Evolutionary conservation across 2,888 invertebrate species (phyloP), one percentile per base, ranked within the genome.

Genomic region (Encarsia formosa): DNA sequence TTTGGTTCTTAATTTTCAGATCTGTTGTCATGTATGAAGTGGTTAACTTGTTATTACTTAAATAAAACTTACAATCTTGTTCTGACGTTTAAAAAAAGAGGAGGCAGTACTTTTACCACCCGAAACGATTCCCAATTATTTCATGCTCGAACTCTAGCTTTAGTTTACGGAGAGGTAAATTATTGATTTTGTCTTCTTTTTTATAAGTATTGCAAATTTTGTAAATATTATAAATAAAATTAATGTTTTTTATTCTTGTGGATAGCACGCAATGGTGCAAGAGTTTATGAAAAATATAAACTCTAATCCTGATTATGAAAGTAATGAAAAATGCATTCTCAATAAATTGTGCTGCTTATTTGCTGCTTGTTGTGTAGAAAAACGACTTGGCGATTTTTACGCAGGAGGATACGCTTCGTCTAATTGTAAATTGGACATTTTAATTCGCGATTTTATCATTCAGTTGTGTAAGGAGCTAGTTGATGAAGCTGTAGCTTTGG

Each of bases 111-210:
- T 18, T 93, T 95, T 70, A 79, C 81, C 20, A 85, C 86, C 0
- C 86, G 86, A 70, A 94, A 94, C 73, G 83, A 94, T 59, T 85
- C 86, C 41, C 96, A 97, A 77, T 83, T 90, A 0, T 94, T 86
- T 70, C 83, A 83, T 63, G 90, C 90, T 1, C 83, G 87, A 55
- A 83, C 84, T 8, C 76, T 96, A 3, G 83, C 91, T 0, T 75
- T 93, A 13, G 85, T 87, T 18, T 97, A 87, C 71, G 88, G 83
- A 46, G 89, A 94, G 82, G 91, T 91, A 73, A 63, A 15, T 8
- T 6, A 26, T 8, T 15, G 18, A n/a, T n/a, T n/a, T n/a, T n/a
- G n/a, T n/a, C n/a, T n/a, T n/a, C n/a, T n/a, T n/a, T n/a, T n/a
- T n/a, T n/a, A n/a, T n/a, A n/a, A n/a, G n/a, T n/a, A n/a, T n/a